Evolutionary conservation across 2,888 invertebrate genomes (phyloP), one percentile per base, ranked within the genome.

Genomic region (Hirtodrosophila alboralis): DNA sequence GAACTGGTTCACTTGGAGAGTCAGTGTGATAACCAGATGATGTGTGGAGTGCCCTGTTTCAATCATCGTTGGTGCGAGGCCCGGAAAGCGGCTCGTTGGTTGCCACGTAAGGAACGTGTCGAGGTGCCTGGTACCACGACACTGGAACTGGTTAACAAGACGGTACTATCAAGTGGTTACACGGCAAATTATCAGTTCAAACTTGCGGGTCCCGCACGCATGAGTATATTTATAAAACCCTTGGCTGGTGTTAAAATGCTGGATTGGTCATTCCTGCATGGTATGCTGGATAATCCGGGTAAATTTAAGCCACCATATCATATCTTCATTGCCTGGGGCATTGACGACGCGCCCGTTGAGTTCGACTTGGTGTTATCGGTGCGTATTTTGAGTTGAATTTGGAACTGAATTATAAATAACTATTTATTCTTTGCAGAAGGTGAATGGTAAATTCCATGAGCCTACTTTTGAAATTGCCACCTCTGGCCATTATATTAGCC

Each of bases 401-500:
- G 18, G 18, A 1, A 4, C 1, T 18, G 18, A 4, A 1, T 6
- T 18, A 3, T 18, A 8, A n/a, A 8, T 37, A n/a, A 8, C 9
- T 4, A 8, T 18, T 18, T 18, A n/a, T 9, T 40, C 9, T 18
- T 71, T 69, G 4, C 54, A 87, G 69, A 86, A 79, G 33, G 36
- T 54, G 5, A 49, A 76, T 38, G 71, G 64, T 4, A 76, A 80
- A 2, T 71, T 78, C 9, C 62, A 79, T 23, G 69, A 64, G 9
- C 78, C 87, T 2, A 62, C 78, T 7, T 78, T 89, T 27, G 91
- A 92, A 61, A 70, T 92, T 26, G 92, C 91, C 8, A 84, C 92
- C 13, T 88, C 90, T 9, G 92, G 91, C 1, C 91, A 92, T 74
- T 92, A 91, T 62, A 79, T 91, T 0, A 91, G 92, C 62, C 90